These are phyloP conservation scores for Callyntrura guangdongensis DNA, from an alignment of 2,888 invertebrate species.

Conservation along the genomic window DNA sequence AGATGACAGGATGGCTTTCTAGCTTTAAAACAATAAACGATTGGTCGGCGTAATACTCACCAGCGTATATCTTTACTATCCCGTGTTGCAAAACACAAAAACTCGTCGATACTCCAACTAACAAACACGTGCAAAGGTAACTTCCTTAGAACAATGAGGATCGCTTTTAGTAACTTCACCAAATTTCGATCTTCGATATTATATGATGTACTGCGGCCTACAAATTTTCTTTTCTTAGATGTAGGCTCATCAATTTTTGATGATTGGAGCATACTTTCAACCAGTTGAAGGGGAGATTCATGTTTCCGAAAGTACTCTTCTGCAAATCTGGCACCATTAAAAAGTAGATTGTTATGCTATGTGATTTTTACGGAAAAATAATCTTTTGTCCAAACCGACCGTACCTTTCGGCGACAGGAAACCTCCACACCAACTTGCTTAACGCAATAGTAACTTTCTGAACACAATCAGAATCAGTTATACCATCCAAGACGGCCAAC, in stretches of 20 bases:
- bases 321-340: constrained; percentile 69
- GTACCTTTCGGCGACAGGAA: constrained; percentile 78
- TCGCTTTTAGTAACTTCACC: constrained; percentile 53
- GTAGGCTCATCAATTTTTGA: constrained; percentile 59
- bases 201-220: not conserved
- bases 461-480: constrained; percentile 49
- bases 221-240: constrained; percentile 56
- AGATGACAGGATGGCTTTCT: too few relatives aligned
- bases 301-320: constrained; percentile 71
- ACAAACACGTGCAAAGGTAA: constrained; percentile 65
- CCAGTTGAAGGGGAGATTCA: constrained; percentile 70
- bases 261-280: constrained; percentile 36
- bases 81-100: constrained; percentile 8
- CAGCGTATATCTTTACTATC: constrained; percentile 61
- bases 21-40: too few relatives aligned
- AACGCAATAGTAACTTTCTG: constrained; percentile 64
- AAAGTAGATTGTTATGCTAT: too few relatives aligned
- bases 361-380: too few relatives aligned
- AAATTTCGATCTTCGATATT: constrained; percentile 38
- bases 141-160: constrained; percentile 67
- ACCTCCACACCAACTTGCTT: constrained; percentile 76
- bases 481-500: constrained; percentile 63
- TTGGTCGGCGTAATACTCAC: constrained; percentile 60
- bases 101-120: constrained; percentile 66
- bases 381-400: too few relatives aligned